Base-by-base conservation (phyloP, 2,888 invertebrate species). In the Colletes collaris region DNA sequence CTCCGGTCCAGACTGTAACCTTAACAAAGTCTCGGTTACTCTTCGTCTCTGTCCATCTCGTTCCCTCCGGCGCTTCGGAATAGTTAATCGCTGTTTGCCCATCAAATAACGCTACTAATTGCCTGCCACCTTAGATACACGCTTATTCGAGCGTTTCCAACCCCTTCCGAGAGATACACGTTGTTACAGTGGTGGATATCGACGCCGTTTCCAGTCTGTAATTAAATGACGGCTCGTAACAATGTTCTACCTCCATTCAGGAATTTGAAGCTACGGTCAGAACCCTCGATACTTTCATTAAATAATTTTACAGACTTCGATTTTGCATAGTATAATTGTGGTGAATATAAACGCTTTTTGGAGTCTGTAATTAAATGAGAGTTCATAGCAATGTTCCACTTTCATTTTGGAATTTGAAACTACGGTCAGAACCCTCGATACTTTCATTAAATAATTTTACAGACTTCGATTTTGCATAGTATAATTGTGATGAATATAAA, bases 51-150 rank as follows among this genome's bases (percentile, higher is more conserved):
- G 40, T 7, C 27, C 65, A 37, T 40, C 56, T n/a, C 59, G n/a
- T 27, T 11, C 56, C 76, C 70, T 59, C 67, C 19, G 65, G 49
- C 74, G 50, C 40, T 71, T 81, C 66, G 75, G 76, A 63, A 76
- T 74, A 55, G 78, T 81, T 76, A 74, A 79, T 81, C 74, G 76
- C 66, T 84, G 81, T 81, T 84, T 84, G 84, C 79, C 65, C 72
- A 69, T 79, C 81, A 83, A 84, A 83, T 83, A 84, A 84, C 81
- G 68, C 60, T 60, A 62, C 79, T 84, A 83, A 84, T 84, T 84
- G 81, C 76, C 79, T 67, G 70, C 64, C 69, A 67, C 79, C 68
- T 73, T 55, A 58, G 70, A 68, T 63, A 71, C 65, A 68, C 67
- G 58, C 44, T 80, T 58, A 59, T 69, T 79, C 63, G 66, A 16